phyloP scores from a whole-genome alignment of 2,797 vertebrate species.

The Chloroceryle inda region DNA sequence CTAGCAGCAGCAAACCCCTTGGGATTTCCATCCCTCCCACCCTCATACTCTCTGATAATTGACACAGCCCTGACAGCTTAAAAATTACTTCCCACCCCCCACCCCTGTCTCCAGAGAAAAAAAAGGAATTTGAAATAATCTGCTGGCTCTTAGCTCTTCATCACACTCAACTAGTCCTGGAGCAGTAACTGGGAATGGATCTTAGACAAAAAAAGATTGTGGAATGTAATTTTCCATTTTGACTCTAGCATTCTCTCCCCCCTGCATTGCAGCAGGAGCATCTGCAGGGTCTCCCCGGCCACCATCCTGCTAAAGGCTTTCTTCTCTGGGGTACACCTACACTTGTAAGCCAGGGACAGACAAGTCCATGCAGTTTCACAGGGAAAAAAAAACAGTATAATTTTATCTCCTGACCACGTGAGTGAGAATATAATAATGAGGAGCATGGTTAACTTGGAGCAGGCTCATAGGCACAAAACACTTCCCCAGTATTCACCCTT shows the following conservation, averaged over 20 bases:
- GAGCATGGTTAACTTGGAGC: neutral
- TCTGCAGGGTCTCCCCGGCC: neutral
- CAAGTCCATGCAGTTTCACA: accelerated
- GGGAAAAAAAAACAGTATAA: neutral
- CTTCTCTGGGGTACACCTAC: neutral
- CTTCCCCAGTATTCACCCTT: neutral
- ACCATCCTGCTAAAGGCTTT: neutral
- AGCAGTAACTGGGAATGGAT: neutral
- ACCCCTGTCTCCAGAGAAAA: neutral
- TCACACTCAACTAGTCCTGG: neutral
- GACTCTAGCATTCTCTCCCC: neutral
- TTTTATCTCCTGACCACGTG: neutral
- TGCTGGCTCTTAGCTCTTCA: neutral
- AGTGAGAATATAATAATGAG: neutral
- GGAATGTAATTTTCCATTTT: conserved; percentile 3
- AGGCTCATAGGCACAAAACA: neutral
- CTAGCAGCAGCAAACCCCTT: neutral
- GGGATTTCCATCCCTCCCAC: neutral
- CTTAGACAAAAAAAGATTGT: conserved; percentile 38
- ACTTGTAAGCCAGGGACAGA: no score
- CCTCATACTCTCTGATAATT: neutral
- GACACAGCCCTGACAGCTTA: neutral
- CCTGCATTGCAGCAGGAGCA: accelerated
- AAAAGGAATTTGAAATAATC: neutral
- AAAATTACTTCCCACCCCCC: accelerated